These are phyloP conservation scores for Furcifer pardalis DNA, from an alignment of 2,797 vertebrate genomes.

Conservation along the genomic window DNA sequence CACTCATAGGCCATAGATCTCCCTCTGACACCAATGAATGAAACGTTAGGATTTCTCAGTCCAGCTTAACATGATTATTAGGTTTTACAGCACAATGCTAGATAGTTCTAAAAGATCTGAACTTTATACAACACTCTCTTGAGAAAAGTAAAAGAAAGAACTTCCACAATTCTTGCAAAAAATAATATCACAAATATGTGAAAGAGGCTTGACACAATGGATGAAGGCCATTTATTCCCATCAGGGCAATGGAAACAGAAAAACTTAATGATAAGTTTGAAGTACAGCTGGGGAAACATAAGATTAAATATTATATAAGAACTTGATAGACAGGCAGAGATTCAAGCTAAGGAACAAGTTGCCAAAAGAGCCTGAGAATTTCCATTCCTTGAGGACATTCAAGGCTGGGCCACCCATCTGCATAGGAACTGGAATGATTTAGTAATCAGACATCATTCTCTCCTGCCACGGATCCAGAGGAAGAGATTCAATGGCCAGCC, in stretches of 20 bases:
- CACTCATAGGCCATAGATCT: background rate
- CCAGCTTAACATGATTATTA: background rate
- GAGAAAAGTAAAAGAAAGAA: background rate
- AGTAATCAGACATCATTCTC: constrained; percentile 34
- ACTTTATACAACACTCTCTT: background rate
- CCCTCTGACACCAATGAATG: background rate
- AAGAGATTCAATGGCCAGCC: constrained; percentile 13
- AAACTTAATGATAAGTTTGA: constrained; percentile 31
- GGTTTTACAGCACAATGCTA: background rate
- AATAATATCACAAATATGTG: constrained; percentile 1
- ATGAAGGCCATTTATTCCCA: constrained; percentile 40
- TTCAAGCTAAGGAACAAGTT: constrained; percentile 12
- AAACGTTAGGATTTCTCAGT: background rate
- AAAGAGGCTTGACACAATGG: background rate
- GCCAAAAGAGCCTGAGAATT: constrained; percentile 42
- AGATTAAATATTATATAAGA: constrained; percentile 38
- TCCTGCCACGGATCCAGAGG: constrained; percentile 24
- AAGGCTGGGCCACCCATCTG: constrained; percentile 43
- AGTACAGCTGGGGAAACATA: constrained; percentile 37
- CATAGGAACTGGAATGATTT: constrained; percentile 34
- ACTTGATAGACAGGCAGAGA: constrained; percentile 18
- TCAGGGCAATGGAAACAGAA: constrained; percentile 23
- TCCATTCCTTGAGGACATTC: constrained; percentile 24
- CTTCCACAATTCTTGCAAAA: background rate
- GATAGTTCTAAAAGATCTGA: background rate